A percentile compares a stretch with the other conserved stretches of the same genome.
phyloP scores from a whole-genome alignment of 1,140 invertebrate genomes.

The Reticulitermes speratus region DNA sequence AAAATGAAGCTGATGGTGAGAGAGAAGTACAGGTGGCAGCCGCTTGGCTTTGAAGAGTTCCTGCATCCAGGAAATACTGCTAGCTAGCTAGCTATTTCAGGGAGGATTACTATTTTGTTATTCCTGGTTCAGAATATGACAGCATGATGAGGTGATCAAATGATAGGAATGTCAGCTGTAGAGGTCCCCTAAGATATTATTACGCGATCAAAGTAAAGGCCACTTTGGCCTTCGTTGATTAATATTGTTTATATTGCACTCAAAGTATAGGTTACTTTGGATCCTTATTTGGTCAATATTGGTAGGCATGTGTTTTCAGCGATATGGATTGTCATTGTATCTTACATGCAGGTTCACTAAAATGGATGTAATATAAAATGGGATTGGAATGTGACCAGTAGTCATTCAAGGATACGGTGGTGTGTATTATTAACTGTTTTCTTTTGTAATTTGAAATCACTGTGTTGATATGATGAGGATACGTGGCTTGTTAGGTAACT shows the following conservation, averaged over 20 bases:
- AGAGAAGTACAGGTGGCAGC: not conserved
- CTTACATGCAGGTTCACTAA: not conserved
- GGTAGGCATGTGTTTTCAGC: not conserved
- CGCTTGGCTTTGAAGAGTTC: not conserved
- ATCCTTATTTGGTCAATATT: no score
- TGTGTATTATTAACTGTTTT: not conserved
- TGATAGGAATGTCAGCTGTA: not conserved
- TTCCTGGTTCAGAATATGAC: not conserved
- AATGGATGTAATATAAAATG: not conserved
- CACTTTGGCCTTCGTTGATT: not conserved
- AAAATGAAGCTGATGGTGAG: not conserved
- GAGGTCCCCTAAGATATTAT: slow-evolving; percentile 13
- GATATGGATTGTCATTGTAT: not conserved
- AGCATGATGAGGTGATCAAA: not conserved
- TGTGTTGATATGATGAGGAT: not conserved
- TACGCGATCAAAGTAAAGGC: not conserved
- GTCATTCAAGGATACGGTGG: not conserved
- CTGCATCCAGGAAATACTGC: not conserved
- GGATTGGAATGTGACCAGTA: not conserved
- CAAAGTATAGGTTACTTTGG: no score
- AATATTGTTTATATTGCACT: not conserved
- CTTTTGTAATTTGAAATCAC: not conserved
- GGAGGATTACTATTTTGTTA: not conserved
- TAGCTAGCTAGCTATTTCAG: not conserved
- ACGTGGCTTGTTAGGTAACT: not conserved